Percentiles rank a stretch among this genome's conserved stretches.
Conservation (phyloP, 1,140 invertebrate genomes). For the Drosophila ohnishii region DNA sequence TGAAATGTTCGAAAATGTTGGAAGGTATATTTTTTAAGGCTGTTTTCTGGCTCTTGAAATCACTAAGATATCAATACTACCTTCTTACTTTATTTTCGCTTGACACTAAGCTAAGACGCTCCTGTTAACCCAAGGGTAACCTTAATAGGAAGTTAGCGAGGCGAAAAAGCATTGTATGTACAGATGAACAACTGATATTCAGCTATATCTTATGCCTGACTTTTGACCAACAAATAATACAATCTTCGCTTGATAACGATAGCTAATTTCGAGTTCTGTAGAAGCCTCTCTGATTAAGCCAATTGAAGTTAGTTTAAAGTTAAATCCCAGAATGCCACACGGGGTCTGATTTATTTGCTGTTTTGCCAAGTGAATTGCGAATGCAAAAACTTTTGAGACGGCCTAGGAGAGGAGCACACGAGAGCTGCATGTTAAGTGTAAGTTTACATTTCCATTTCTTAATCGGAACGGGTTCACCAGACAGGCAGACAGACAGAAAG, state of each 20-base stretch:
- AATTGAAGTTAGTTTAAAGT: conserved; percentile 6
- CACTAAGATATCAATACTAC: no score
- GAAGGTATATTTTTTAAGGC: not conserved
- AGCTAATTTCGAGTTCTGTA: not conserved
- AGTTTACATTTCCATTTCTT: conserved; percentile 15
- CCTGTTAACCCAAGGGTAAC: not conserved
- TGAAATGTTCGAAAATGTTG: not conserved
- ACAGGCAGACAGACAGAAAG: conserved; percentile 4
- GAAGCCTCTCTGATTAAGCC: not conserved
- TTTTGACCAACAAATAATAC: not conserved
- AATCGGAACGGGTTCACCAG: conserved; percentile 6
- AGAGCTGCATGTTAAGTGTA: conserved; percentile 52
- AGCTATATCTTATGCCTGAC: not conserved
- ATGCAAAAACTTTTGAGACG: conserved; percentile 60
- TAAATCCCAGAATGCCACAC: conserved; percentile 10
- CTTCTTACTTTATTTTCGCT: not conserved
- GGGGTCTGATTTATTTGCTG: conserved; percentile 51
- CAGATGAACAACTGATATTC: no score
- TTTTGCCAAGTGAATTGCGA: conserved; percentile 48
- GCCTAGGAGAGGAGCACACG: conserved; percentile 29
- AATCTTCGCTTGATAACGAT: not conserved
- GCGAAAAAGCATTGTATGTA: conserved; percentile 42
- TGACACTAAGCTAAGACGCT: no score
- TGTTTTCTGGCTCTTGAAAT: not conserved
- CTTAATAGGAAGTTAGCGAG: not conserved